Base-by-base conservation (phyloP, 2,797 vertebrate genomes). In the Enteromius trimaculatus region DNA sequence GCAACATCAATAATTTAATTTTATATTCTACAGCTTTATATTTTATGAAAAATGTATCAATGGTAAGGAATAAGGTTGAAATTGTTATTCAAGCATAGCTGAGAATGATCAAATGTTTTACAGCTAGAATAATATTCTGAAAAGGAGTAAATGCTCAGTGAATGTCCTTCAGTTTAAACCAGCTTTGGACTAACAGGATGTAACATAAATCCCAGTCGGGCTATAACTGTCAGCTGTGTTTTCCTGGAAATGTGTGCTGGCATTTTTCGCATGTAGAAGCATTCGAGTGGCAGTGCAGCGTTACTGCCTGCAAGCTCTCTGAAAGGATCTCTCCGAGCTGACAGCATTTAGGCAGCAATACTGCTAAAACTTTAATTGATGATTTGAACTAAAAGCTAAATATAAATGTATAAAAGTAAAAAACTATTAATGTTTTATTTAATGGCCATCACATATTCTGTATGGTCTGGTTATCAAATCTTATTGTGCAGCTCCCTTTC, bases 171-270 rank as follows among this genome's bases (percentile, higher is more conserved):
- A n/a, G 77, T 86, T 70, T 44, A 39, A 70, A 77, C 23, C 53
- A 77, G 31, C 49, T 49, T 53, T 86, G 21, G 62, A 75, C 68
- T 58, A 82, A 86, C 64, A 76, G 66, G 74, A 70, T 55, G 89
- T 78, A 90, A 91, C 77, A 62, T 14, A 79, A 90, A 82, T 88
- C 88, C 77, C 21, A 71, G 1, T 39, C 42, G 84, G 68, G 44
- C 70, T 60, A 4, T 49, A 79, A 80, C 84, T 74, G 74, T 71
- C n/a, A 42, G 55, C 49, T 77, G 62, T 58, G 80, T 62, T 79
- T 89, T 89, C 88, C 87, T 85, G 82, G 88, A 89, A 89, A 76
- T 77, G 66, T 62, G 75, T 66, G 51, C 80, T 74, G 69, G 26
- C 42, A 79, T 86, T 66, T 81, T 87, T 86, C 42, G n/a, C 44